Conservation (phyloP, 2,113 vertebrate species). For the Naja naja region DNA sequence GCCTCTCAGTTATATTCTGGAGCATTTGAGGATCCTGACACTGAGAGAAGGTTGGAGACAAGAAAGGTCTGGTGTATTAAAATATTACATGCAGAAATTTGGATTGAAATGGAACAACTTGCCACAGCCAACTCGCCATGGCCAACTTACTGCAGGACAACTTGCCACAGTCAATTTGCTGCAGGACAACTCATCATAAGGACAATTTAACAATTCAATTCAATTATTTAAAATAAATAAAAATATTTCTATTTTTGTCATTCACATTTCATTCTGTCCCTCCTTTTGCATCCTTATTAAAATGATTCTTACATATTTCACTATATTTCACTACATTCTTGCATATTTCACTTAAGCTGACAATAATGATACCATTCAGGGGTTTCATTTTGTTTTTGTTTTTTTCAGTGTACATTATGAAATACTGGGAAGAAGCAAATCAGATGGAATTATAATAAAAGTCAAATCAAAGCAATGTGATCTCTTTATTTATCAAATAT, state of each 20-base stretch:
- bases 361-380: conserved; percentile 10
- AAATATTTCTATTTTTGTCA: too few species aligned
- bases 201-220: too few species aligned
- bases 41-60: not conserved
- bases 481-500: conserved; percentile 50
- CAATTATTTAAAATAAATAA: too few species aligned
- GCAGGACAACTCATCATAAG: too few species aligned
- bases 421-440: conserved; percentile 28
- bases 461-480: conserved; percentile 38
- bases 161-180: too few species aligned
- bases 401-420: not conserved
- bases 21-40: not conserved
- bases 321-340: too few species aligned
- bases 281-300: too few species aligned
- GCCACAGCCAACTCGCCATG: too few species aligned
- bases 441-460: conserved; percentile 16
- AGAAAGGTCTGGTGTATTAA: not conserved
- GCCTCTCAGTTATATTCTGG: not conserved
- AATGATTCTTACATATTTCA: not conserved
- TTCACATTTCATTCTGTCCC: too few species aligned
- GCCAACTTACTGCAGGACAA: too few species aligned
- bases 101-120: too few species aligned
- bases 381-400: not conserved
- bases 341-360: not conserved
- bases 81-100: not conserved